A percentile compares a stretch with the other conserved stretches of the same genome.
These are phyloP conservation scores for Drosophila ercepeae DNA, from an alignment of 1,140 invertebrate genomes.

Conservation along the genomic window DNA sequence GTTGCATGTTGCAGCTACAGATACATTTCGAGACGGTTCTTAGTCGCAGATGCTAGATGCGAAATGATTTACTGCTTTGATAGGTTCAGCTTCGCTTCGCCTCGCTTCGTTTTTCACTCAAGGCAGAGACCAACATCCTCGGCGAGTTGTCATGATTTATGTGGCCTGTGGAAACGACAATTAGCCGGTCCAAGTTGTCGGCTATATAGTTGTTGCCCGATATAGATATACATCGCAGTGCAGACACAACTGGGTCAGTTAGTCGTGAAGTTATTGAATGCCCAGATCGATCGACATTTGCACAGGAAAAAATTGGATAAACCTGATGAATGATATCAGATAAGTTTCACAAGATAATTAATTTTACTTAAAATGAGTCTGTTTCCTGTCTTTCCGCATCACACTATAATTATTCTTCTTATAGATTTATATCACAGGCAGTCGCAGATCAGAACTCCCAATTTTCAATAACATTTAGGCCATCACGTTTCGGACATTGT, in stretches of 20 bases:
- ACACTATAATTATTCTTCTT: not conserved
- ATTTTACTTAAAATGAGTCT: not conserved
- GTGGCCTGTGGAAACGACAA: conserved; percentile 61
- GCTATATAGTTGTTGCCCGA: conserved; percentile 53
- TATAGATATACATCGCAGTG: conserved; percentile 62
- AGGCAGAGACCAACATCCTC: conserved; percentile 67
- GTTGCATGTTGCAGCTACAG: conserved; percentile 36
- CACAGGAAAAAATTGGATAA: conserved; percentile 13
- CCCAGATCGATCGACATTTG: conserved; percentile 36
- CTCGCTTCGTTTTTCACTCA: conserved; percentile 50
- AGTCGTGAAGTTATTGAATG: conserved; percentile 39
- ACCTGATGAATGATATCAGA: not conserved
- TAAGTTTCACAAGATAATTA: not conserved
- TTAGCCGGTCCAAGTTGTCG: conserved; percentile 65
- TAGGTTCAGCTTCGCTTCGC: conserved; percentile 28
- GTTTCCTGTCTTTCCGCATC: not conserved
- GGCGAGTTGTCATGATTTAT: conserved; percentile 75
- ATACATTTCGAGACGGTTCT: conserved; percentile 46
- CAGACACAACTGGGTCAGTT: conserved; percentile 71
- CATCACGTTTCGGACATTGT: conserved; percentile 61
- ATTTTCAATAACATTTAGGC: conserved; percentile 50
- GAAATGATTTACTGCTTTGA: conserved; percentile 73
- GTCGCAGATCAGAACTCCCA: conserved; percentile 30
- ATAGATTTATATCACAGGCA: conserved; percentile 4
- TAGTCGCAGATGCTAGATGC: conserved; percentile 65